Conservation (phyloP, 2,113 vertebrate genomes). For the Platanista minor region DNA sequence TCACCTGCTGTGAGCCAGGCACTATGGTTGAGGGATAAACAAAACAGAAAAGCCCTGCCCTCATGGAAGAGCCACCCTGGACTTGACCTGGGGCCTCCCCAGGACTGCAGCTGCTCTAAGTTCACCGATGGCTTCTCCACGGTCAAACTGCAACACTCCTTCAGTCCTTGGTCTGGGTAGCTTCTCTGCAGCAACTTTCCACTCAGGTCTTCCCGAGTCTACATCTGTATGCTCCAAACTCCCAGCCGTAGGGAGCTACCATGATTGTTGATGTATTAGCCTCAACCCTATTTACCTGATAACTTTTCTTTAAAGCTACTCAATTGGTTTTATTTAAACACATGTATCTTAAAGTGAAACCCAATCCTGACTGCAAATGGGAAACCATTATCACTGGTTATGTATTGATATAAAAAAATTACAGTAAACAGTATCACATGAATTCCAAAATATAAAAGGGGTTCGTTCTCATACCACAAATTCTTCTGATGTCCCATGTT, state of each 20-base stretch:
- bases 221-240: neutral
- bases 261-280: rapidly evolving
- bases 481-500: neutral
- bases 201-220: neutral
- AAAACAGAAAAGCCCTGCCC: neutral
- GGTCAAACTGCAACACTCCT: too few relatives aligned
- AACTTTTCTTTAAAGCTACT: neutral
- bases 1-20: neutral
- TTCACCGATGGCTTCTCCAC: neutral
- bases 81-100: neutral
- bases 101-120: neutral
- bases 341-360: neutral
- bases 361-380: neutral
- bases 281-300: neutral
- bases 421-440: neutral
- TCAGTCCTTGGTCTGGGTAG: neutral
- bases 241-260: neutral
- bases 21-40: neutral
- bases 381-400: neutral
- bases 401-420: neutral
- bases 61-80: neutral
- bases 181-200: neutral
- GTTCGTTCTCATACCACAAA: too few relatives aligned
- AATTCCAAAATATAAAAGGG: neutral
- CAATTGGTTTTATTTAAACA: neutral